phyloP scores from a whole-genome alignment of 2,888 invertebrate genomes.

The Morpho deidamia region DNA sequence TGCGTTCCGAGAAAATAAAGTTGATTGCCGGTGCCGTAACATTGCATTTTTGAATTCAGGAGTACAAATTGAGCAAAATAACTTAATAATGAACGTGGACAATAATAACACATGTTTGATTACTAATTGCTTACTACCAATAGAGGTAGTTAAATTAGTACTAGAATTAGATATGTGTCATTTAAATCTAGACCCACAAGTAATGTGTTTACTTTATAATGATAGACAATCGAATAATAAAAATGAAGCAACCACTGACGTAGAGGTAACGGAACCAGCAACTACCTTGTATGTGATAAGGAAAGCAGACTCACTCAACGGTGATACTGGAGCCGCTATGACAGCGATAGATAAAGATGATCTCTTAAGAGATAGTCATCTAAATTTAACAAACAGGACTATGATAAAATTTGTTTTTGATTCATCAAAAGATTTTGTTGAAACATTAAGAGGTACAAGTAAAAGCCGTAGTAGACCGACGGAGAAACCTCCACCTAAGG shows the following conservation, averaged over 20 bases:
- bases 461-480: constrained; percentile 38
- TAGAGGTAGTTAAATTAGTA: constrained; percentile 58
- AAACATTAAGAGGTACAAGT: constrained; percentile 57
- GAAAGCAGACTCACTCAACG: constrained; percentile 52
- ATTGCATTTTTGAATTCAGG: constrained; percentile 57
- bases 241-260: constrained; percentile 48
- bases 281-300: constrained; percentile 69
- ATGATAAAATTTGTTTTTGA: constrained; percentile 66
- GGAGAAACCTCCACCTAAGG: constrained; percentile 38
- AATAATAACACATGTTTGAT: constrained; percentile 69
- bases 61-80: constrained; percentile 49
- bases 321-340: constrained; percentile 55
- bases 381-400: constrained; percentile 64
- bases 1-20: constrained; percentile 54
- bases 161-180: constrained; percentile 64
- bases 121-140: constrained; percentile 64
- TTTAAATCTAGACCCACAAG: constrained; percentile 55
- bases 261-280: constrained; percentile 60
- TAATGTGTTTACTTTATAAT: constrained; percentile 65
- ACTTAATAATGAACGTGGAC: constrained; percentile 50
- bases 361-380: constrained; percentile 49
- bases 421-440: constrained; percentile 64
- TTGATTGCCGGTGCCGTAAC: constrained; percentile 71
- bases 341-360: constrained; percentile 62
- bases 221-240: constrained; percentile 50